These are phyloP conservation scores for Lontra canadensis DNA, from an alignment of 2,113 vertebrate species.

Conservation along the genomic window DNA sequence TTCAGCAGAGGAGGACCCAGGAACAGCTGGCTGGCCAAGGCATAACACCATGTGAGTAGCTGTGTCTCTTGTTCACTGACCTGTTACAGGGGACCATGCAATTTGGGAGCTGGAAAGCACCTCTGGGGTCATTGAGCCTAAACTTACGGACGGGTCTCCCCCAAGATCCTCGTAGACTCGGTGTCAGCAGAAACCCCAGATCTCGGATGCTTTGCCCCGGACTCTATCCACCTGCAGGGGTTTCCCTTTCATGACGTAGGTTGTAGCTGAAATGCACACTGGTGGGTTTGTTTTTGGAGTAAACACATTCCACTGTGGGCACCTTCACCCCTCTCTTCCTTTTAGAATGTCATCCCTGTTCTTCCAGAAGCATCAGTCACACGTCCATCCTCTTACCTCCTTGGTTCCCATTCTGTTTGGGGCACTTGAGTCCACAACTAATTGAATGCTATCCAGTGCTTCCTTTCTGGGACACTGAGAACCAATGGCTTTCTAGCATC, in stretches of 20 bases:
- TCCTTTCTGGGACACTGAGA: neutral
- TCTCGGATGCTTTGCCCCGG: neutral
- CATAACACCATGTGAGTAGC: conserved; percentile 97
- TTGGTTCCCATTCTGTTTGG: neutral
- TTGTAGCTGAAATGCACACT: neutral
- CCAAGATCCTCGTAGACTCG: neutral
- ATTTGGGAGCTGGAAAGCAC: neutral
- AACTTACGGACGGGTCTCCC: neutral
- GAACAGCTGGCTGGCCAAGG: conserved; percentile 96
- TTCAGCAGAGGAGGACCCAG: conserved; percentile 97
- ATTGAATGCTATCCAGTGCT: neutral
- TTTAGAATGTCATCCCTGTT: neutral
- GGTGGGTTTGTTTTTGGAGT: neutral
- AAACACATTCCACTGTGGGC: neutral
- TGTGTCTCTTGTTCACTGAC: neutral
- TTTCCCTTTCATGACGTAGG: neutral
- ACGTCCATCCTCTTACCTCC: neutral
- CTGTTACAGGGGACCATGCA: rapidly evolving
- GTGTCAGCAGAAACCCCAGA: neutral
- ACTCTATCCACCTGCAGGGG: neutral
- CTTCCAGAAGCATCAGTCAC: neutral
- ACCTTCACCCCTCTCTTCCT: neutral
- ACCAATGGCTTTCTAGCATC: neutral
- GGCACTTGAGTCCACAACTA: neutral
- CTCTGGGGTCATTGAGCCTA: neutral